Evolutionary conservation across 1,140 invertebrate species (phyloP).

Genomic region (Solenopsis fugax): DNA sequence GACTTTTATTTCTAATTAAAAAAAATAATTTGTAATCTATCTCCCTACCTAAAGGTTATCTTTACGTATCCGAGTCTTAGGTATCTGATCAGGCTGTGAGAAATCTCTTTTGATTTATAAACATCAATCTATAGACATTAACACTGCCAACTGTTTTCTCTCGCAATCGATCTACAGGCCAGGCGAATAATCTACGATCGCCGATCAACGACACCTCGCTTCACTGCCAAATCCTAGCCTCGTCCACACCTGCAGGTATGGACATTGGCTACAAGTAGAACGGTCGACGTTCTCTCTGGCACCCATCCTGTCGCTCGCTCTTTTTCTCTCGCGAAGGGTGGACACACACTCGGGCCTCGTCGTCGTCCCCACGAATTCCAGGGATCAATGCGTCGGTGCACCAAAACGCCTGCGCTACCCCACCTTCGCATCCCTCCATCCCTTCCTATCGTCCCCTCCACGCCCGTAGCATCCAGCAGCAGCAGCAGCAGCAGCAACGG

Average conservation of each 20-base stretch:
- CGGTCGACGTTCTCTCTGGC: conserved; percentile 52
- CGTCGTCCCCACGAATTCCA: conserved; percentile 81
- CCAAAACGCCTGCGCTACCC: conserved; percentile 84
- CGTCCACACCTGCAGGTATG: conserved; percentile 67
- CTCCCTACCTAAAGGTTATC: not conserved
- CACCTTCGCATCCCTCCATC: conserved; percentile 34
- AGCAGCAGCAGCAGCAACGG: conserved; percentile 53
- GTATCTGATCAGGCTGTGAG: not conserved
- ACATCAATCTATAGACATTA: not conserved
- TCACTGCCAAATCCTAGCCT: conserved; percentile 22
- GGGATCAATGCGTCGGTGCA: conserved; percentile 85
- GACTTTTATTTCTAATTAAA: not conserved
- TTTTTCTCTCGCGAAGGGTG: conserved; percentile 68
- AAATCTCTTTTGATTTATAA: not conserved
- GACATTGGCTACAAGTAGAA: conserved; percentile 69
- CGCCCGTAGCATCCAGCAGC: conserved; percentile 49
- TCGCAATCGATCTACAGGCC: not conserved
- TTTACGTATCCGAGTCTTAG: not conserved
- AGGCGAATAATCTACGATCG: conserved; percentile 19
- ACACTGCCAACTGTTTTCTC: not conserved
- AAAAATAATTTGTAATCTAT: not conserved
- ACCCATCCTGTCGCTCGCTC: conserved; percentile 26
- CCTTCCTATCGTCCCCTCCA: conserved; percentile 64
- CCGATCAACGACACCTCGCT: conserved; percentile 46
- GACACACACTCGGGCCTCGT: conserved; percentile 76